Conservation (phyloP, 2,113 vertebrate species). For the Cisticola juncidis region DNA sequence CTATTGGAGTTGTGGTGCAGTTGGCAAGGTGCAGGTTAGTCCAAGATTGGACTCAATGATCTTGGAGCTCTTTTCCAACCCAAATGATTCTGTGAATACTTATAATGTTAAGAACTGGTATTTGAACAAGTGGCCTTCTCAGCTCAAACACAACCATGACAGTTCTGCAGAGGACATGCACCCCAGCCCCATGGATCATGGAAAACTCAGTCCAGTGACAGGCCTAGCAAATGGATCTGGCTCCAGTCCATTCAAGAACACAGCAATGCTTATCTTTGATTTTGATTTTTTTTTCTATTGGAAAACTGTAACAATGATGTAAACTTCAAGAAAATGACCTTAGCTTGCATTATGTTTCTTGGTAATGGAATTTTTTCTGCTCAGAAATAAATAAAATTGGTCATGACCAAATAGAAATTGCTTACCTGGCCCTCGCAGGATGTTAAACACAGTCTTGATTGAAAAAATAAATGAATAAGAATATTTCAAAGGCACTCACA, state of each 20-base stretch:
- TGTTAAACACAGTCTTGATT: neutral
- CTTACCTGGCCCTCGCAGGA: neutral
- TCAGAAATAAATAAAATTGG: neutral
- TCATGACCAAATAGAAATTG: neutral
- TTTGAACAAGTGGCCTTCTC: neutral
- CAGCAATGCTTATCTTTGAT: neutral
- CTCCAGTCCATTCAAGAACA: neutral
- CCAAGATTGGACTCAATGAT: neutral
- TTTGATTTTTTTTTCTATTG: neutral
- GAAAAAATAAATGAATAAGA: neutral
- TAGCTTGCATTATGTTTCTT: neutral
- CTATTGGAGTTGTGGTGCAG: neutral
- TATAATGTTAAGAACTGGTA: neutral
- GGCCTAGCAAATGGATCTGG: neutral
- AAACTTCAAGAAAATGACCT: neutral
- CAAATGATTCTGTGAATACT: neutral
- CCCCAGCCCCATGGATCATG: accelerated
- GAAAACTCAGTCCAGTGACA: neutral
- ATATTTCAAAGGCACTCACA: neutral
- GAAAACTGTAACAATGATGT: neutral
- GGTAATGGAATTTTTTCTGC: neutral
- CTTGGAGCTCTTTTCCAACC: neutral
- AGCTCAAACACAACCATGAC: neutral
- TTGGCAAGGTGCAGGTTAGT: neutral
- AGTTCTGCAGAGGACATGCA: neutral